phyloP scores from a whole-genome alignment of 1,140 invertebrate genomes.

The Drosophila pallidifrons region DNA sequence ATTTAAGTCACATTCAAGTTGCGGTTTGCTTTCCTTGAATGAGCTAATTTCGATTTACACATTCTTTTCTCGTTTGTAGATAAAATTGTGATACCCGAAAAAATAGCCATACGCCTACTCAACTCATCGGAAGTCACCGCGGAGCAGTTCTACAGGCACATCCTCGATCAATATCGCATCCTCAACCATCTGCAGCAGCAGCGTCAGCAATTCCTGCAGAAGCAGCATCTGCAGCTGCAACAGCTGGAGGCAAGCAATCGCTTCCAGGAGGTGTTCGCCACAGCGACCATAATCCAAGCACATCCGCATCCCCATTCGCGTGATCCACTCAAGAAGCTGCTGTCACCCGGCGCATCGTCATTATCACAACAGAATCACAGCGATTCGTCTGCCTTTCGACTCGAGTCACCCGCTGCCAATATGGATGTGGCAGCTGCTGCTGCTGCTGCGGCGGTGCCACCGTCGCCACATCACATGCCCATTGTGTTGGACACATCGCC shows the following conservation, averaged over 20 bases:
- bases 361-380: slow-evolving; percentile 22
- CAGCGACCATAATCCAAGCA: slow-evolving; percentile 80
- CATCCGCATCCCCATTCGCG: slow-evolving; percentile 65
- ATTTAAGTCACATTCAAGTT: not conserved
- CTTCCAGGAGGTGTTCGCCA: slow-evolving; percentile 81
- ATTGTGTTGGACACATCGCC: slow-evolving; percentile 66
- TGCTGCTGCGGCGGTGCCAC: not conserved
- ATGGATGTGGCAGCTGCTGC: slow-evolving; percentile 19
- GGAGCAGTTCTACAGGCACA: slow-evolving; percentile 84
- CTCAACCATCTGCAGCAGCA: slow-evolving; percentile 75
- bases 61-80: slow-evolving; percentile 43
- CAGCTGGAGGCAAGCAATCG: slow-evolving; percentile 79
- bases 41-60: not conserved
- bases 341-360: slow-evolving; percentile 16
- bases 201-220: slow-evolving; percentile 76
- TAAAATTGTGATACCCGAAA: slow-evolving; percentile 85
- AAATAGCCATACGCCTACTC: slow-evolving; percentile 82
- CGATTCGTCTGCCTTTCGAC: slow-evolving; percentile 1
- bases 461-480: slow-evolving; percentile 49
- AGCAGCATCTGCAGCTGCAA: slow-evolving; percentile 78
- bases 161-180: slow-evolving; percentile 81
- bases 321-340: slow-evolving; percentile 63
- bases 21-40: not conserved
- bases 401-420: slow-evolving; percentile 24
- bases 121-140: slow-evolving; percentile 83